Evolutionary conservation across 2,888 invertebrate genomes (phyloP).

Genomic region (Nezara viridula): DNA sequence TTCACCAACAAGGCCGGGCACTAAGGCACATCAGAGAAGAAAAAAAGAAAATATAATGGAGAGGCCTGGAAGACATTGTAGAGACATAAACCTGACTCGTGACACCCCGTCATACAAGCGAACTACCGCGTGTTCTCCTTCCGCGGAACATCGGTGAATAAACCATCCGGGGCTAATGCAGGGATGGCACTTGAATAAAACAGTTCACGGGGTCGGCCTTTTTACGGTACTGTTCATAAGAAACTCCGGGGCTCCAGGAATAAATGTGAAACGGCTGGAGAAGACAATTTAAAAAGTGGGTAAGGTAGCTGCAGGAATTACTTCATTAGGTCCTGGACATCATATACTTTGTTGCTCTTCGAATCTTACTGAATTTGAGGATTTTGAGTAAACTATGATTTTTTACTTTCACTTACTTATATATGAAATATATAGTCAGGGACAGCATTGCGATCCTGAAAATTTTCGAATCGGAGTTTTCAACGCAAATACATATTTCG

Average conservation of each 20-base stretch:
- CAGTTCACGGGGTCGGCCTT: constrained; percentile 26
- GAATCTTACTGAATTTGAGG: neutral
- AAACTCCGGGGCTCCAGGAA: neutral
- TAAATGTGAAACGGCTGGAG: neutral
- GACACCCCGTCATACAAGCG: constrained; percentile 49
- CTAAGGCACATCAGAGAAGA: neutral
- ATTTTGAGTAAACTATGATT: too few relatives aligned
- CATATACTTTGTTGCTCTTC: neutral
- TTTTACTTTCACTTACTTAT: too few relatives aligned
- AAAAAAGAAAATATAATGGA: constrained; percentile 21
- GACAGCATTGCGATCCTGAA: too few relatives aligned
- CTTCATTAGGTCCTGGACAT: neutral
- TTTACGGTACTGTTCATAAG: constrained; percentile 33
- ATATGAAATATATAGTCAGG: too few relatives aligned
- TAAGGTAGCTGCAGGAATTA: neutral
- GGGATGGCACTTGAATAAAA: constrained; percentile 43
- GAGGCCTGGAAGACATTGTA: neutral
- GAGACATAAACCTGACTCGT: constrained; percentile 47
- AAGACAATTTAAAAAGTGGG: neutral
- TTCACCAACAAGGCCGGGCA: neutral
- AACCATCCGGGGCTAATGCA: constrained; percentile 49
- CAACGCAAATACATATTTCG: too few relatives aligned
- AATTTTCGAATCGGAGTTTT: too few relatives aligned
- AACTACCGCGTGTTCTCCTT: neutral
- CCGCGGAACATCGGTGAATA: constrained; percentile 1